A percentile compares a stretch with the other conserved stretches of the same genome.
Evolutionary conservation across 2,113 vertebrate species (phyloP).

Genomic region (human): GRCh38 chr19:35025501-35026000

Average conservation of each 20-base stretch:
- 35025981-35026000: neutral
- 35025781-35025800: neutral
- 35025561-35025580: neutral
- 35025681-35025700: neutral
- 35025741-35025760: neutral
- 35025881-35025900: neutral
- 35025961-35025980: neutral
- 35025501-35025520: too few relatives aligned
- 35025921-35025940: neutral
- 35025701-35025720: neutral
- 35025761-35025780: neutral
- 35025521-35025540: too few relatives aligned
- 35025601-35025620: neutral
- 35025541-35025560: too few relatives aligned
- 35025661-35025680: neutral
- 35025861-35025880: neutral
- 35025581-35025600: too few relatives aligned
- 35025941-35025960: neutral
- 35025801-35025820: neutral
- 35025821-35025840: neutral
- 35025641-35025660: fast-evolving
- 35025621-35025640: fast-evolving
- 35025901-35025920: neutral
- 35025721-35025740: neutral
- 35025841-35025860: neutral